Conservation (phyloP, 2,113 vertebrate species). For the Tragelaphus imberbis region DNA sequence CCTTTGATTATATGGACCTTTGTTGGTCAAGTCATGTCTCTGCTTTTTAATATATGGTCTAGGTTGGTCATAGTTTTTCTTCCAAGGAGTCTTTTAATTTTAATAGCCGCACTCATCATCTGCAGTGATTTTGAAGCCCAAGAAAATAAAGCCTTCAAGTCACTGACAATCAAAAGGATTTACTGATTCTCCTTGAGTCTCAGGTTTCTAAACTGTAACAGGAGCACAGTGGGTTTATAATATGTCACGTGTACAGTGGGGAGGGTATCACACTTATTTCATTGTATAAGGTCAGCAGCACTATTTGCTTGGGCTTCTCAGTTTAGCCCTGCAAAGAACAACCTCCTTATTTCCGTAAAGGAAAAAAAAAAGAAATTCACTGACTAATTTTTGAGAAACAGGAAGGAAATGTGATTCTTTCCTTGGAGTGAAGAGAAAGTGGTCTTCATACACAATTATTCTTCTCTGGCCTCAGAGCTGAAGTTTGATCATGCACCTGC, state of each 20-base stretch:
- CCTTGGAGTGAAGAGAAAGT: neutral
- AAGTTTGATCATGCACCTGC: neutral
- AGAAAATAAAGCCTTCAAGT: neutral
- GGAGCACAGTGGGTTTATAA: neutral
- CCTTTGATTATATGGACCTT: neutral
- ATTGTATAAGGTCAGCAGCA: neutral
- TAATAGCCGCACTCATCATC: rapidly evolving
- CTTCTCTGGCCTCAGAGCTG: neutral
- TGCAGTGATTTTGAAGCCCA: neutral
- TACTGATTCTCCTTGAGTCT: neutral
- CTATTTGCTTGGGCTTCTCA: neutral
- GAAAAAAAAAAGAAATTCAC: too few relatives aligned
- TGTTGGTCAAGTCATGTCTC: neutral
- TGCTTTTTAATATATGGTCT: neutral
- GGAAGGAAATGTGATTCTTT: neutral
- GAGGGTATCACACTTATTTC: neutral
- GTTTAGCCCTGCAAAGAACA: neutral
- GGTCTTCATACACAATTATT: neutral
- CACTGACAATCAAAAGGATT: neutral
- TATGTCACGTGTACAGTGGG: neutral
- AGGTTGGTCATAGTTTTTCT: neutral
- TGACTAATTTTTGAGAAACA: neutral
- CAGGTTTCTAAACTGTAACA: neutral
- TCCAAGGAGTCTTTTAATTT: neutral
- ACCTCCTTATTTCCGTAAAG: neutral